Percentiles rank a stretch among this genome's conserved stretches.
These are phyloP conservation scores for Tragulus kanchil DNA, from an alignment of 2,113 vertebrate genomes.

Conservation along the genomic window DNA sequence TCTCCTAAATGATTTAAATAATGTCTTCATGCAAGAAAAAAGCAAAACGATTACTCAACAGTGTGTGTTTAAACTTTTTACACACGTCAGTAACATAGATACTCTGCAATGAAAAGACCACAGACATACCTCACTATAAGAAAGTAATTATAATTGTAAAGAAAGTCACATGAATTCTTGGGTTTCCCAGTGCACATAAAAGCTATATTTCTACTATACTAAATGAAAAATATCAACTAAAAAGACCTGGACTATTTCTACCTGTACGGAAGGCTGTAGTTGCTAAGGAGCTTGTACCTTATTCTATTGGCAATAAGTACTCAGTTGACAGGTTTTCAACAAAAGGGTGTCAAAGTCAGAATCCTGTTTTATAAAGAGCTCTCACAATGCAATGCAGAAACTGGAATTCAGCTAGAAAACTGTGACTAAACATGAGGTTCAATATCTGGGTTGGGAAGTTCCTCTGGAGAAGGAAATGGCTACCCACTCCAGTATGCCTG, in stretches of 20 bases:
- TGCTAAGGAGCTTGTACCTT: neutral
- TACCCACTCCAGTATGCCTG: neutral
- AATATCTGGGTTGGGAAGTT: too few relatives aligned
- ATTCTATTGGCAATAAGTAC: neutral
- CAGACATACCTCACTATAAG: neutral
- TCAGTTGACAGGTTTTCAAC: conserved; percentile 23
- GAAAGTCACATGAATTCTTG: neutral
- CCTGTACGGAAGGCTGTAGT: neutral
- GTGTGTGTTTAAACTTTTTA: neutral
- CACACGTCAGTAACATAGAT: neutral
- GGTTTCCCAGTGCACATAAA: neutral
- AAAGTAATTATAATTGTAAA: neutral
- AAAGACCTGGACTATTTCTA: neutral
- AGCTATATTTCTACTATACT: neutral
- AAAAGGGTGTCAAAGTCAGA: neutral
- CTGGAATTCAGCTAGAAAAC: neutral
- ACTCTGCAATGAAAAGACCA: conserved; percentile 41
- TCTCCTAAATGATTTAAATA: neutral
- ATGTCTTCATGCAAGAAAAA: neutral
- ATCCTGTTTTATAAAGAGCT: neutral
- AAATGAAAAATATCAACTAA: neutral
- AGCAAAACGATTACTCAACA: neutral
- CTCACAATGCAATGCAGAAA: neutral
- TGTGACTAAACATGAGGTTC: too few relatives aligned
- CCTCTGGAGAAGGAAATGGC: neutral